Base-by-base conservation (phyloP, 1,140 invertebrate genomes). In the Akabosia matsudoensis region DNA sequence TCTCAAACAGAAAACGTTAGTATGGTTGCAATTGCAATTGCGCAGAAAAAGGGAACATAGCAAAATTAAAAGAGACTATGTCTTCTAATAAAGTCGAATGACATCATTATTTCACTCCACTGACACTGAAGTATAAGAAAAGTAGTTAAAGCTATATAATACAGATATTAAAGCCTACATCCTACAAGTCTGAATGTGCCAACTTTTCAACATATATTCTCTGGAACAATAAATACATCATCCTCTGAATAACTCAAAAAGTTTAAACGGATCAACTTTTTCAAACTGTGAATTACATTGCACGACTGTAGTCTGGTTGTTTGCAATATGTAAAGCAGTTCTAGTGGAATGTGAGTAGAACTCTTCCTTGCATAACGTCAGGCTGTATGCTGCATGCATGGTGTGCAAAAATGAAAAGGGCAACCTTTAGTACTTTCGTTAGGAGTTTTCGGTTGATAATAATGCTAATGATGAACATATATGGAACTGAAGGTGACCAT, bases 211-310 rank as follows among this genome's bases (percentile, higher is more conserved):
- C 7, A 61, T 61, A 24, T 61, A 61, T 61, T 61, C 14, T 61
- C 54, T 61, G 54, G 54, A 61, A 61, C 54, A 61, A 61, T 61
- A 61, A 61, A 61, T 61, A 61, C 24, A 7, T 61, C 54, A 24
- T 24, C 37, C 37, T 7, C 37, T 45, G 37, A 10, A 45, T 45
- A 10, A 45, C 37, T 45, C 37, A 45, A 45, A 45, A 45, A 45
- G 18, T 45, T 45, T 45, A 45, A 45, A 45, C 37, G 18, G 37
- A 45, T 45, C 7, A 18, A 45, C 18, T 45, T 45, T 45, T 45
- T n/a, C n/a, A n/a, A 45, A 45, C 7, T 45, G 37, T 45, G 37
- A 45, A 45, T 45, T 45, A 45, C 37, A 45, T 10, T 10, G 37
- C 37, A 7, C 18, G 37, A 45, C 18, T 10, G 18, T 45, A 45